A percentile compares a stretch with the other conserved stretches of the same genome.
Conservation (phyloP, 2,888 invertebrate species). For the Eutolmus rufibarbis region DNA sequence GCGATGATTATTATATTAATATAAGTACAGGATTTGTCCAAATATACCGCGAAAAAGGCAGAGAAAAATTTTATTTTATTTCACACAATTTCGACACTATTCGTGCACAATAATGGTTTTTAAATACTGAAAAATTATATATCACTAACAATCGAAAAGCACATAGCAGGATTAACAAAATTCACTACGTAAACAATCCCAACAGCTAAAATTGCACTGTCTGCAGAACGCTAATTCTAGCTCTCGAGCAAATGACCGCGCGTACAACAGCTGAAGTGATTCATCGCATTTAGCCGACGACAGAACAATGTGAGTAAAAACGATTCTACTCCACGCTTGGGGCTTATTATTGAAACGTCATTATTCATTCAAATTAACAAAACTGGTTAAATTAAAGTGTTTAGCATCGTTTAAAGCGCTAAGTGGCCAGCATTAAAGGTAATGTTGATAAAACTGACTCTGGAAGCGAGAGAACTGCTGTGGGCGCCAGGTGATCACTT, state of each 20-base stretch:
- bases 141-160: not conserved
- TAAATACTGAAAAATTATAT: not conserved
- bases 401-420: not conserved
- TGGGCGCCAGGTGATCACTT: not conserved
- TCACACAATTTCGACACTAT: not conserved
- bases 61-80: not conserved
- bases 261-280: not conserved
- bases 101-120: not conserved
- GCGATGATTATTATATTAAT: not conserved
- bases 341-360: constrained; percentile 2
- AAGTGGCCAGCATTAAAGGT: not conserved
- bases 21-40: not conserved
- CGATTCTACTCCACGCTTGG: not conserved
- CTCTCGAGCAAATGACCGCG: not conserved
- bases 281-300: not conserved
- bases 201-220: not conserved
- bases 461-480: not conserved
- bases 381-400: constrained; percentile 4
- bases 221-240: not conserved
- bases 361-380: constrained; percentile 15
- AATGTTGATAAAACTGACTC: not conserved
- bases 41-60: not conserved
- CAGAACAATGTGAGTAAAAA: not conserved
- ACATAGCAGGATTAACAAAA: not conserved
- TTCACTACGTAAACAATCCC: not conserved